Base-by-base conservation (phyloP, 2,888 invertebrate genomes). In the Agrotis segetum region DNA sequence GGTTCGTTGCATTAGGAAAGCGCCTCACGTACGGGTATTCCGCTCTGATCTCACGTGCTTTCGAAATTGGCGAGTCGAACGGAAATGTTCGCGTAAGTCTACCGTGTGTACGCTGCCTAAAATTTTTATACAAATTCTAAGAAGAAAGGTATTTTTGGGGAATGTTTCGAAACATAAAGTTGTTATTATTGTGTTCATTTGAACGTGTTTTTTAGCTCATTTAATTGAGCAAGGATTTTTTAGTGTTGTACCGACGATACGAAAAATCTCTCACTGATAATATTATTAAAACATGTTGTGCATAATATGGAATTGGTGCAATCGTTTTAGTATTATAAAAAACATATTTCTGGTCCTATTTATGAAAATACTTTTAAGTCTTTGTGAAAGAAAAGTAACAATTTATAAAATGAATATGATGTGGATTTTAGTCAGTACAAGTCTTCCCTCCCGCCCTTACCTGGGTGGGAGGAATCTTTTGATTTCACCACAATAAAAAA, bases 1-100 rank as follows among this genome's bases (percentile, higher is more conserved):
- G 90, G 92, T 72, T 55, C 65, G 62, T 66, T 68, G 71, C 78
- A 83, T 87, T 89, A 85, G 64, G 82, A 62, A 92, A 83, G 83
- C 92, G 67, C 72, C 85, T 91, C 92, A 92, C 92, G 92, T 92
- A 79, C 77, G 73, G 74, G 79, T 87, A 87, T 88, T 88, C 85
- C 86, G 84, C 85, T 72, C 80, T 89, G 90, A 89, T 88, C 90
- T 89, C 91, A 91, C 92, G 92, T 91, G 90, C 90, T 88, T 81
- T 81, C 87, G 82, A 88, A 92, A 92, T 90, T 91, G 92, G 88
- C 87, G 88, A 88, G 84, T 83, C 84, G 85, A 85, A 85, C 89
- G 89, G 89, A 89, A 88, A 88, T 88, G 89, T 88, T 87, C 82
- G 71, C 79, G 83, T 85, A 89, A 87, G 86, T 84, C 87, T 73